Evolutionary conservation across 2,797 vertebrate species (phyloP).

Genomic region (Chaetodon trifasciatus): DNA sequence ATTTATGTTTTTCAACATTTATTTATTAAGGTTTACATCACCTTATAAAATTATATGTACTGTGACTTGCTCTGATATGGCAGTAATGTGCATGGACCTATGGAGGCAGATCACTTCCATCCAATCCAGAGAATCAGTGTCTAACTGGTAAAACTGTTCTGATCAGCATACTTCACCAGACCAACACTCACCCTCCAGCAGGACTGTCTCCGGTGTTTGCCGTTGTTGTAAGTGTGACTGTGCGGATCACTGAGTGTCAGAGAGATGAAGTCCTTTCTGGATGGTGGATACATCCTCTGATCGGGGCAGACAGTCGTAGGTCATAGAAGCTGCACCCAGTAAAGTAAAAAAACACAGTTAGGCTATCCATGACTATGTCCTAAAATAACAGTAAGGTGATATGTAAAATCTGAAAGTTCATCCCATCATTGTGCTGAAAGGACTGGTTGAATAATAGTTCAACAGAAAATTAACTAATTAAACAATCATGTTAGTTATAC

Average conservation of each 20-base stretch:
- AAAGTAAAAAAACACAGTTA: constrained; percentile 12
- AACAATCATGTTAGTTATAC: not conserved
- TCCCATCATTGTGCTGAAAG: not conserved
- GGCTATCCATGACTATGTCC: not conserved
- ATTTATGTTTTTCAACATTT: not conserved
- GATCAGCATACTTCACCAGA: not conserved
- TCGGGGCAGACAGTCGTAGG: constrained; percentile 18
- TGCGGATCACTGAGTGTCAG: constrained; percentile 89
- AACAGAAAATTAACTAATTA: not conserved
- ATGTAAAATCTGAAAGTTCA: not conserved
- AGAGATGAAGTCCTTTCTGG: constrained; percentile 93
- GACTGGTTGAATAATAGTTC: too few species aligned
- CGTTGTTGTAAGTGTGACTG: constrained; percentile 87
- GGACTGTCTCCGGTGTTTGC: constrained; percentile 91
- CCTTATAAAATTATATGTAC: not conserved
- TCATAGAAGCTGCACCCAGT: constrained; percentile 65
- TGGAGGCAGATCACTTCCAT: not conserved
- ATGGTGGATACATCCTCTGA: constrained; percentile 88
- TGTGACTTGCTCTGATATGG: not conserved
- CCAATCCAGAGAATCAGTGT: not conserved
- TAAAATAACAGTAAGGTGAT: not conserved
- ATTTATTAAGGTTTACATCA: not conserved
- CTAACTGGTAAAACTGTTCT: not conserved
- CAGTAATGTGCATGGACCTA: not conserved
- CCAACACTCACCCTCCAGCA: constrained; percentile 92